Evolutionary conservation across 2,888 invertebrate genomes (phyloP).

Genomic region (Lepas anatifera): DNA sequence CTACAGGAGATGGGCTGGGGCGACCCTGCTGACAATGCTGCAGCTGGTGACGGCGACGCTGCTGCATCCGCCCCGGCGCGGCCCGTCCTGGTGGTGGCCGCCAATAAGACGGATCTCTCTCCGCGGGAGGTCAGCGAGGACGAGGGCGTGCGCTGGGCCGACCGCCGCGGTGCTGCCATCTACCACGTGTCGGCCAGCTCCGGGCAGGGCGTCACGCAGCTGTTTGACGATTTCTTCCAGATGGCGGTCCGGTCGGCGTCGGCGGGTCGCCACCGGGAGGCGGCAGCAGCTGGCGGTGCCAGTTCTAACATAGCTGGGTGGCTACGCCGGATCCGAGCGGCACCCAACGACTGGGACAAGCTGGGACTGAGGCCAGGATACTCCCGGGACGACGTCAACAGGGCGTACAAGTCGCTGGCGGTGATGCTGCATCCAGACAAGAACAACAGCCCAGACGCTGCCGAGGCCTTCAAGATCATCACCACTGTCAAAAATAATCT

Average conservation of each 20-base stretch:
- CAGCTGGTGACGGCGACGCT: background rate
- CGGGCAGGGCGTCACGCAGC: background rate
- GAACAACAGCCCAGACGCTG: slow-evolving; percentile 36
- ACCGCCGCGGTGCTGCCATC: background rate
- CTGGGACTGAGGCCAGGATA: slow-evolving; percentile 16
- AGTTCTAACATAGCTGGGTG: background rate
- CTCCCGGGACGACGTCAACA: slow-evolving; percentile 34
- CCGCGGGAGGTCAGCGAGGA: background rate
- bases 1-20: slow-evolving; percentile 31
- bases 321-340: background rate
- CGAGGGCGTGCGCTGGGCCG: slow-evolving; percentile 2
- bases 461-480: slow-evolving; percentile 37
- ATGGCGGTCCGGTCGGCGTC: background rate
- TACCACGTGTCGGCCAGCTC: background rate
- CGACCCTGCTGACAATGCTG: too few relatives aligned
- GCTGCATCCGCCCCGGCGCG: background rate
- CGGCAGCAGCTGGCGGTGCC: background rate
- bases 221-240: slow-evolving; percentile 1
- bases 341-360: slow-evolving; percentile 15
- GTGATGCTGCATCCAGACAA: slow-evolving; percentile 38
- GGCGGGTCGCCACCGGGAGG: background rate
- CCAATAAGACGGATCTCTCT: slow-evolving; percentile 13
- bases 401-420: slow-evolving; percentile 35
- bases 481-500: slow-evolving; percentile 31
- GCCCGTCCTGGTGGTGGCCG: slow-evolving; percentile 15